Evolutionary conservation across 1,140 invertebrate species (phyloP).

Genomic region (Nasonia vitripennis): DNA sequence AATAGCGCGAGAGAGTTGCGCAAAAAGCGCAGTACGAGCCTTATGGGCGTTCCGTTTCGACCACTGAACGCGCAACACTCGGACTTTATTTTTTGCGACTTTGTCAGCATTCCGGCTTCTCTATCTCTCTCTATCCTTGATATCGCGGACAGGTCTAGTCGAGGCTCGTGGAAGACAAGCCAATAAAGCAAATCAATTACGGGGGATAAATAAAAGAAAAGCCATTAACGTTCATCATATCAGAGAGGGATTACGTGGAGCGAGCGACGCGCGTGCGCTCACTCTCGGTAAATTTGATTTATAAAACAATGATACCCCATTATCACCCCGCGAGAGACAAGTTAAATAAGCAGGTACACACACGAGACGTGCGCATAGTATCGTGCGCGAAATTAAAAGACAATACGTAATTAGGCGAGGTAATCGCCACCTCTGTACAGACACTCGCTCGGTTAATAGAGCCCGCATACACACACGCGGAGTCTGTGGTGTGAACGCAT

Average conservation of each 20-base stretch:
- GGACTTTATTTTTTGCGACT: too few species aligned
- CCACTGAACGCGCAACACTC: background rate
- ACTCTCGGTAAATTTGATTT: slow-evolving; percentile 25
- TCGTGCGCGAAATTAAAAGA: slow-evolving; percentile 39
- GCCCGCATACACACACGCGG: too few species aligned
- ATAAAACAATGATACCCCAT: slow-evolving; percentile 10
- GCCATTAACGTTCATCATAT: background rate
- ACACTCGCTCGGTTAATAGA: slow-evolving; percentile 25
- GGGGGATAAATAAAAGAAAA: background rate
- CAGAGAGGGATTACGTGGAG: too few species aligned
- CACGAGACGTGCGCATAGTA: background rate
- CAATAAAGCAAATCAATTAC: too few species aligned
- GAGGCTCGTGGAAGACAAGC: too few species aligned
- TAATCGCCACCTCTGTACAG: background rate
- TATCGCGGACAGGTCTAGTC: background rate
- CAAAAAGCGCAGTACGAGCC: background rate
- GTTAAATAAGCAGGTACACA: slow-evolving; percentile 3
- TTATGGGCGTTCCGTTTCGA: background rate
- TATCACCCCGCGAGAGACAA: background rate
- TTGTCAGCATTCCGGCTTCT: background rate
- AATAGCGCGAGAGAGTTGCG: background rate
- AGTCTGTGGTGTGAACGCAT: background rate
- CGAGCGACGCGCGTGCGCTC: too few species aligned
- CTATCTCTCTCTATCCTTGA: background rate
- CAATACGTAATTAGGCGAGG: slow-evolving; percentile 48